phyloP scores from a whole-genome alignment of 2,113 vertebrate genomes.

The Haemorhous mexicanus region DNA sequence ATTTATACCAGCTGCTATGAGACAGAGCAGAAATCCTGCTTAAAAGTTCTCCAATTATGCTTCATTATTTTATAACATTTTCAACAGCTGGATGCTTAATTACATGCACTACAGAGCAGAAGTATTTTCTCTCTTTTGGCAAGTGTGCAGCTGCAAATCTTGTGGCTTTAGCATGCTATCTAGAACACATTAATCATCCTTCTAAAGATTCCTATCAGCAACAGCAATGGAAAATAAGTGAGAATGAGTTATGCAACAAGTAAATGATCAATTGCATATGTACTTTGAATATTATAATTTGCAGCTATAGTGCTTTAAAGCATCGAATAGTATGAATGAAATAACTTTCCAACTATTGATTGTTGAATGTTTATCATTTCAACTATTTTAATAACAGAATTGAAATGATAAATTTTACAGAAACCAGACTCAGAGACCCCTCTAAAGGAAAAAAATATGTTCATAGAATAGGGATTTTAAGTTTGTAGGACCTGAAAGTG shows the following conservation, averaged over 20 bases:
- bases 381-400: background rate
- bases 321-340: background rate
- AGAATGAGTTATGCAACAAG: background rate
- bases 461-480: background rate
- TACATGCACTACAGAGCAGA: slow-evolving; percentile 35
- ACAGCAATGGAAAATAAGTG: background rate
- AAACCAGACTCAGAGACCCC: background rate
- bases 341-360: background rate
- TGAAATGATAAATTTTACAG: background rate
- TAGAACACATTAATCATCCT: slow-evolving; percentile 37
- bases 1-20: slow-evolving; percentile 33
- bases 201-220: slow-evolving; percentile 3
- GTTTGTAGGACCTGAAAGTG: background rate
- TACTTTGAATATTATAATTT: slow-evolving; percentile 10
- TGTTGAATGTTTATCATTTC: background rate
- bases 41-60: slow-evolving; percentile 46
- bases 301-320: background rate
- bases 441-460: background rate
- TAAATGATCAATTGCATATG: background rate
- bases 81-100: slow-evolving; percentile 63
- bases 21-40: slow-evolving; percentile 24
- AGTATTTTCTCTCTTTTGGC: slow-evolving; percentile 37
- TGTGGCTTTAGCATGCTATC: slow-evolving; percentile 8
- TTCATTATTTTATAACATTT: slow-evolving; percentile 56
- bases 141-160: slow-evolving; percentile 53